Conservation (phyloP, 2,113 vertebrate species). For the Laticauda colubrina region DNA sequence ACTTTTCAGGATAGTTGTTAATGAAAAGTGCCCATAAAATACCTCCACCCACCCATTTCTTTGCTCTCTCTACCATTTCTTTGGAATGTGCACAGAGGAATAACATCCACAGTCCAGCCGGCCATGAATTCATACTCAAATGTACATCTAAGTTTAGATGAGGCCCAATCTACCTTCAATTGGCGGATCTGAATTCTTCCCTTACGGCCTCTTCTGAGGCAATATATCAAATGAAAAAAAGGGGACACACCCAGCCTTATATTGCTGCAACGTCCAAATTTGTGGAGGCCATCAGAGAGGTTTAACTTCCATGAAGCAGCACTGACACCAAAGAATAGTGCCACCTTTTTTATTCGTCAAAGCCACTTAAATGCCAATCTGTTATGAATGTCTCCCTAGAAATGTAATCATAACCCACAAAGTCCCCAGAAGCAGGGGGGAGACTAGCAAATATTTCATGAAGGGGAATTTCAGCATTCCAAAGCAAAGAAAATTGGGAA, state of each 20-base stretch:
- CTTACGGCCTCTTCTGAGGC: too few species aligned
- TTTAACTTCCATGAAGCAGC: neutral
- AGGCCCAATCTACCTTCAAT: neutral
- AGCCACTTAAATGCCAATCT: neutral
- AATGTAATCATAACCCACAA: neutral
- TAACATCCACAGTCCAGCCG: accelerated
- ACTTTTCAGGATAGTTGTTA: neutral
- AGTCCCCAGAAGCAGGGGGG: neutral
- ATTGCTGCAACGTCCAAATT: neutral
- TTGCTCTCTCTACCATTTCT: neutral
- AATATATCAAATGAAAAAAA: neutral
- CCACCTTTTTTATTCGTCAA: neutral
- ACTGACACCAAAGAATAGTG: neutral
- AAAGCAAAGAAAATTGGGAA: neutral
- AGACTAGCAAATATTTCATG: neutral
- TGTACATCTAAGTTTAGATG: too few species aligned
- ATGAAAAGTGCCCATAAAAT: neutral
- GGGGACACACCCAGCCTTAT: neutral
- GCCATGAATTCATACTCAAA: neutral
- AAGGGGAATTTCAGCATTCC: neutral
- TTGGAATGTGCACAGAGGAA: neutral
- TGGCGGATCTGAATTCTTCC: neutral
- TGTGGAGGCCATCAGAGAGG: neutral
- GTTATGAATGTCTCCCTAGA: neutral
- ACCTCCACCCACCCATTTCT: accelerated